These are phyloP conservation scores for Stegophylla sp. DNA, from an alignment of 2,888 invertebrate species.

Conservation along the genomic window DNA sequence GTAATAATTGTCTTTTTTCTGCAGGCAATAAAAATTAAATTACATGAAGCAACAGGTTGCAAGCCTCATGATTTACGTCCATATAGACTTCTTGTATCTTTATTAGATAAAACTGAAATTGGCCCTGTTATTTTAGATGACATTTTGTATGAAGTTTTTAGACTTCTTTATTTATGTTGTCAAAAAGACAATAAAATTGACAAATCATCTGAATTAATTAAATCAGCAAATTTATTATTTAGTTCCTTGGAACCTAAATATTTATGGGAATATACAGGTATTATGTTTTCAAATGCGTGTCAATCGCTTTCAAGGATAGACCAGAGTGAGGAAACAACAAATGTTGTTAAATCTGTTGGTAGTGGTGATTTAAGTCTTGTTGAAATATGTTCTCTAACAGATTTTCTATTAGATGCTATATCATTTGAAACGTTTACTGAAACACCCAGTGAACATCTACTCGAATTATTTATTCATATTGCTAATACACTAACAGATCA, in stretches of 20 bases:
- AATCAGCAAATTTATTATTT: conserved; percentile 84
- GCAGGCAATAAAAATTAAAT: conserved; percentile 70
- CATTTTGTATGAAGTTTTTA: conserved; percentile 79
- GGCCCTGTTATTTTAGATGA: conserved; percentile 79
- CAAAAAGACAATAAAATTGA: conserved; percentile 60
- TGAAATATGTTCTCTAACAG: conserved; percentile 76
- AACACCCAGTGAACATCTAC: conserved; percentile 78
- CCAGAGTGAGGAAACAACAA: conserved; percentile 59
- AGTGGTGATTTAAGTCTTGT: conserved; percentile 68
- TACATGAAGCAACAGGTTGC: conserved; percentile 69
- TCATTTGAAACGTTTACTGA: conserved; percentile 79
- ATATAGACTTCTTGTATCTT: conserved; percentile 80
- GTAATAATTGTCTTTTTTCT: conserved; percentile 41
- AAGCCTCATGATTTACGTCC: conserved; percentile 73
- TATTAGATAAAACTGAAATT: conserved; percentile 86
- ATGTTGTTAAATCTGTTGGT: conserved; percentile 68
- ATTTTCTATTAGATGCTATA: conserved; percentile 78
- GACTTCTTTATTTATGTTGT: conserved; percentile 63
- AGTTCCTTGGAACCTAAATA: conserved; percentile 84
- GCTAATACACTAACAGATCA: conserved; percentile 70
- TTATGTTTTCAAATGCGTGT: conserved; percentile 71
- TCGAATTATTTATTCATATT: conserved; percentile 76
- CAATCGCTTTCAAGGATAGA: conserved; percentile 62
- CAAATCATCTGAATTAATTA: conserved; percentile 72
- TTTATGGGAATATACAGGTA: conserved; percentile 82